Conservation (phyloP, 1,140 invertebrate species). For the Bombus fervidus region DNA sequence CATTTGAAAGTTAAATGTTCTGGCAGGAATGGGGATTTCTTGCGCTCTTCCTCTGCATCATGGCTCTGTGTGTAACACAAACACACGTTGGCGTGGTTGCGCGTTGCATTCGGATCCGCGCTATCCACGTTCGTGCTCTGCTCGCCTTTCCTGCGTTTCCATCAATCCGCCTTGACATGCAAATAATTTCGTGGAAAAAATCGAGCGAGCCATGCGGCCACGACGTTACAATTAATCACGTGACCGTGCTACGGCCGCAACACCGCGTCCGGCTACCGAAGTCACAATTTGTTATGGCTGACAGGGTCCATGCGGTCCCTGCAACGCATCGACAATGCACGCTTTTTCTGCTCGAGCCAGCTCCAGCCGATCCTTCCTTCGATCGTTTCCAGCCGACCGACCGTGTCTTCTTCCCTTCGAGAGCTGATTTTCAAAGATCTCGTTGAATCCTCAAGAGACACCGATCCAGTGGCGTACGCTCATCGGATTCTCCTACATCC, state of each 20-base stretch:
- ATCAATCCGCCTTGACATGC: conserved; percentile 79
- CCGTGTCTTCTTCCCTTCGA: conserved; percentile 32
- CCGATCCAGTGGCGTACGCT: conserved; percentile 15
- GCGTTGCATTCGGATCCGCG: conserved; percentile 32
- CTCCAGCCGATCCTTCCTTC: conserved; percentile 39
- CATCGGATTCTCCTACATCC: not conserved
- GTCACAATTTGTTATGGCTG: conserved; percentile 81
- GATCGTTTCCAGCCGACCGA: not conserved
- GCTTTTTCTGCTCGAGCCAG: conserved; percentile 61
- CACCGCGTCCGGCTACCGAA: conserved; percentile 74
- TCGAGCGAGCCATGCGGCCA: conserved; percentile 42
- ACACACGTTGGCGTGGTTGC: not conserved
- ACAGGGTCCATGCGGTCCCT: conserved; percentile 70
- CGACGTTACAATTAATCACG: conserved; percentile 80
- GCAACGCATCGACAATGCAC: conserved; percentile 58
- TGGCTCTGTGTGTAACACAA: not conserved
- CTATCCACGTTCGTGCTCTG: conserved; percentile 1
- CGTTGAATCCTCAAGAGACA: conserved; percentile 40
- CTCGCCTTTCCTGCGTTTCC: conserved; percentile 61
- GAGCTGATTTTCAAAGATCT: conserved; percentile 50
- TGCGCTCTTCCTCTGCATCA: not conserved
- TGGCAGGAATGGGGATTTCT: conserved; percentile 68
- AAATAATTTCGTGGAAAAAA: conserved; percentile 77
- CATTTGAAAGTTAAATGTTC: conserved; percentile 76
- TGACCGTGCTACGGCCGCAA: conserved; percentile 69